Evolutionary conservation across 2,113 vertebrate species (phyloP), one percentile per base, ranked within the genome.

Genomic region (Tenrec ecaudatus): DNA sequence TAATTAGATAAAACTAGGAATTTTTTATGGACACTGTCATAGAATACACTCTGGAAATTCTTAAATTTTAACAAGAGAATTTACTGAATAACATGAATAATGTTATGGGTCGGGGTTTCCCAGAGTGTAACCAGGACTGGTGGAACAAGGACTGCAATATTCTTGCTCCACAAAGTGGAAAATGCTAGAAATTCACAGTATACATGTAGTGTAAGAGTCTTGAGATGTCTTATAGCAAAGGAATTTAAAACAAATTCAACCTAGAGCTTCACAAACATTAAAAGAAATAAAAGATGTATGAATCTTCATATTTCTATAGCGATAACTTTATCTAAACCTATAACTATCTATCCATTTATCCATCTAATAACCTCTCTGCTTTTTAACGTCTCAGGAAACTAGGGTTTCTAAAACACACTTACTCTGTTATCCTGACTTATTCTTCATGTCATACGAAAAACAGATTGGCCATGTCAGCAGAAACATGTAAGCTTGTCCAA

Each of bases 1-100:
- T 94, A 96, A 93, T 93, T 78, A 91, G 81, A 91, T 93, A 22
- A 95, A 95, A 83, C 22, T 83, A 71, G 36, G 89, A 84, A 93
- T 92, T 85, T 92, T 94, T 95, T 90, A 84, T 78, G 57, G 87
- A 92, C 78, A 79, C 40, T 91, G 91, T 92, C 83, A 91, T 80
- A 90, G 84, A 95, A 89, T 78, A 14, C 58, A 91, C 82, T 91
- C 73, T 95, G 68, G 68, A 92, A 96, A 89, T 91, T 93, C 77
- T 95, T 90, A 82, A 96, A 81, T 89, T 53, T 91, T 89, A 91
- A 92, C 58, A 22, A 84, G 19, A 15, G 17, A 71, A 57, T 87
- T 71, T 85, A 89, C 43, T 62, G 36, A 90, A 58, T 89, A 93
- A 81, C 89, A 89, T 29, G 77, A 82, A 88, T 92, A 89, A 71